Evolutionary conservation across 2,113 vertebrate genomes (phyloP), one percentile per base, ranked within the genome.

Genomic region (Empidonax alnorum): DNA sequence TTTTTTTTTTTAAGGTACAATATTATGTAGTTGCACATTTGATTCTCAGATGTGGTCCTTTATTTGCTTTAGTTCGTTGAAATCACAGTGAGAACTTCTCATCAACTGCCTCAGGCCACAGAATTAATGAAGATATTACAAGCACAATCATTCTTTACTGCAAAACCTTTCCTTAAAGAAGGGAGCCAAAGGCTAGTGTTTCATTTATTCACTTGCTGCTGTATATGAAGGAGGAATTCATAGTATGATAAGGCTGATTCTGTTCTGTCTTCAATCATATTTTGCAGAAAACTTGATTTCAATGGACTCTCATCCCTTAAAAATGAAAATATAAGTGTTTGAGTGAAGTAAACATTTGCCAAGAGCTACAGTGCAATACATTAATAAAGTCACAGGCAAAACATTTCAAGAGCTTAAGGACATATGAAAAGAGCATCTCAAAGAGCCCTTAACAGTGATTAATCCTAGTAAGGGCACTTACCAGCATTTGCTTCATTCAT

Each of bases 231-330:
- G 62, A 99, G 98, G 96, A 99, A 99, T 97, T 99, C 99, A 81
- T 99, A 99, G 95, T 99, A 99, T 1, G 99, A 99, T 97, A 99
- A 97, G 61, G 99, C 99, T 52, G 99, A 99, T 97, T 99, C 99
- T 69, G 99, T 99, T 94, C 99, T 98, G 98, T 99, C 99, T 98
- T 99, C 99, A 73, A 99, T 98, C 99, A 99, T 98, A 96, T 98
- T 98, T 98, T 99, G 99, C 96, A 99, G 98, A 94, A 99, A 99
- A 95, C 90, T 98, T 90, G 98, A 89, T 97, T 99, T 99, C 97
- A 98, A 93, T 87, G 98, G 99, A 97, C 98, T 99, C 90, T 99
- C 99, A 69, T 99, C 99, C 98, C 99, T 99, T 97, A 87, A 89
- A 95, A 96, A 97, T 62, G 95, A 96, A 98, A 97, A 76, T 52